Conservation (phyloP, 2,888 invertebrate species). For the Alviniconcha strummeri region DNA sequence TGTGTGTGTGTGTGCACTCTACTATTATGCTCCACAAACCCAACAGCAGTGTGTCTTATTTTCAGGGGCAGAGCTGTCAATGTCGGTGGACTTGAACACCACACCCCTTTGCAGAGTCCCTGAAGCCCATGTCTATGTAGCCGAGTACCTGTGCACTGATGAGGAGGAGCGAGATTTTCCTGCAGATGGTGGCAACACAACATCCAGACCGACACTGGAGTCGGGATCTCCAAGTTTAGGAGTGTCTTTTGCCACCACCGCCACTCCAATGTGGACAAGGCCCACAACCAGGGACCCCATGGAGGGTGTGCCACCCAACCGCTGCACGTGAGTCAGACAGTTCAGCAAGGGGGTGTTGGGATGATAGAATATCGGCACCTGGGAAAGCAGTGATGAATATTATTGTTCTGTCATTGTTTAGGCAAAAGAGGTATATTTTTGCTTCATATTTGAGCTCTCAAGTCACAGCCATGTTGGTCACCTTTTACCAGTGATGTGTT, state of each 20-base stretch:
- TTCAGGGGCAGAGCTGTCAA: too few relatives aligned
- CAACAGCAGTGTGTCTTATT: too few relatives aligned
- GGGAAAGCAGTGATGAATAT: too few relatives aligned
- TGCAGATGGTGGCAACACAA: not conserved
- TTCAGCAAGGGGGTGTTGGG: too few relatives aligned
- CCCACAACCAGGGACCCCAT: not conserved
- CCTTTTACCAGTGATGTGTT: too few relatives aligned
- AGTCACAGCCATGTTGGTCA: too few relatives aligned
- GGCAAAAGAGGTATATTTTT: too few relatives aligned
- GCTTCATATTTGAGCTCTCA: too few relatives aligned
- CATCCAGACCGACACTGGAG: not conserved
- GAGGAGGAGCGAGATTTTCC: not conserved
- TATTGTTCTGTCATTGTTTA: too few relatives aligned
- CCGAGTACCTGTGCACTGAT: not conserved
- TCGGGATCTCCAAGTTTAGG: not conserved
- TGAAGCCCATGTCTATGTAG: not conserved
- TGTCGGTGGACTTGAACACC: not conserved
- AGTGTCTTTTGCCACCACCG: not conserved
- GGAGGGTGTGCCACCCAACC: not conserved
- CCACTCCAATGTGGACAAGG: not conserved
- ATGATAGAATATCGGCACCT: too few relatives aligned
- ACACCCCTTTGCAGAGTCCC: not conserved
- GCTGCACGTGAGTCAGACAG: conserved; percentile 1
- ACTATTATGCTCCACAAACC: too few relatives aligned
- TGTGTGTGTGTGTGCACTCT: too few relatives aligned